phyloP scores from a whole-genome alignment of 2,113 vertebrate species.

The Sceloporus tristichus region DNA sequence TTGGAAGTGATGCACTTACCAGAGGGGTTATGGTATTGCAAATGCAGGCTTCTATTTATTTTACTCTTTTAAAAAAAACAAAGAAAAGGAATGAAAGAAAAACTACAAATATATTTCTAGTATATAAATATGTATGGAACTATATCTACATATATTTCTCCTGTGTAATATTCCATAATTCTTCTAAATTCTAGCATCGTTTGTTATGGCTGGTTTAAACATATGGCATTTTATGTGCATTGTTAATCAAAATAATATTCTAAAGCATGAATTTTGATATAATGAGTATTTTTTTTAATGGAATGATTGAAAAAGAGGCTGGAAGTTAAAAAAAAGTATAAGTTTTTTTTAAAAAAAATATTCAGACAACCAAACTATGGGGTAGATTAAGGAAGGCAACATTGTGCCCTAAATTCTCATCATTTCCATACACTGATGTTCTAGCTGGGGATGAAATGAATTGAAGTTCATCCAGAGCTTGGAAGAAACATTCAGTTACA shows the following conservation, averaged over 20 bases:
- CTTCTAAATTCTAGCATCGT: not conserved
- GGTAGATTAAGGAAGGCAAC: no score
- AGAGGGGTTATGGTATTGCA: not conserved
- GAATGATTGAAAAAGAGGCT: not conserved
- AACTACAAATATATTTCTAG: not conserved
- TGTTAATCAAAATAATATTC: not conserved
- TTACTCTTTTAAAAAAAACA: not conserved
- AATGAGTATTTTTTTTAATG: not conserved
- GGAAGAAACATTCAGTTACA: not conserved
- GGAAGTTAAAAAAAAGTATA: not conserved
- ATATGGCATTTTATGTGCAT: not conserved
- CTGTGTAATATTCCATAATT: not conserved
- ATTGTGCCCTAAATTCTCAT: no score
- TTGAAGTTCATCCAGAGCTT: not conserved
- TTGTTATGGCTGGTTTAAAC: not conserved
- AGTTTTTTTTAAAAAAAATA: no score
- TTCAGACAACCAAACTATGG: no score
- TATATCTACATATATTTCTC: no score
- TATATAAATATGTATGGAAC: no score
- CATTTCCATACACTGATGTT: not conserved
- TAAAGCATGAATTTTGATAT: not conserved
- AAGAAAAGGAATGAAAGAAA: not conserved
- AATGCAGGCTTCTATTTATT: not conserved
- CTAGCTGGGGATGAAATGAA: not conserved
- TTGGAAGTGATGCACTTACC: conserved; percentile 26